Conservation (phyloP, 2,888 invertebrate species). For the Plusia festucae region DNA sequence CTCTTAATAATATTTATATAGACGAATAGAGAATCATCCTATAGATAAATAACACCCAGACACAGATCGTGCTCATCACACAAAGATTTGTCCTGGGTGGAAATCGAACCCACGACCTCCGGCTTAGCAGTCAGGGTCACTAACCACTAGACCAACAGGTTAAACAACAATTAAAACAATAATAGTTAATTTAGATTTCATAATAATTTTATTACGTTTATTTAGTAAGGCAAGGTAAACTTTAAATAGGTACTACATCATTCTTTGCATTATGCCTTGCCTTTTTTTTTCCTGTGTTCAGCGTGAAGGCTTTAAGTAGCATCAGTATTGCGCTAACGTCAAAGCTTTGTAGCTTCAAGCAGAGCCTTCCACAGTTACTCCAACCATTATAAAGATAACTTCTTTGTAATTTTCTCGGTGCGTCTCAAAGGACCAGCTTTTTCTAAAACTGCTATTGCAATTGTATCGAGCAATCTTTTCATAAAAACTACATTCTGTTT, state of each 20-base stretch:
- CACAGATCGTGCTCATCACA: too few relatives aligned
- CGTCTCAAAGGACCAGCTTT: slow-evolving; percentile 1
- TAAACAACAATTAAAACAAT: too few relatives aligned
- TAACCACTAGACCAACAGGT: too few relatives aligned
- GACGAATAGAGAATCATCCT: too few relatives aligned
- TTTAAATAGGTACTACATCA: neutral
- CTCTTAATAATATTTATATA: too few relatives aligned
- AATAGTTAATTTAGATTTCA: too few relatives aligned
- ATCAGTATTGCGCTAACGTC: slow-evolving; percentile 5
- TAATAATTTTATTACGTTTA: too few relatives aligned
- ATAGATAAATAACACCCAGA: too few relatives aligned
- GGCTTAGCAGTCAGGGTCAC: too few relatives aligned
- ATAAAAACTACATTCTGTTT: neutral
- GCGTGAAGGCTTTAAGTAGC: neutral
- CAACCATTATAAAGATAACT: slow-evolving; percentile 1
- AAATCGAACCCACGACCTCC: too few relatives aligned
- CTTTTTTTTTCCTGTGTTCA: neutral
- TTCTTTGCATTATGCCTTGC: neutral
- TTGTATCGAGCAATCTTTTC: neutral
- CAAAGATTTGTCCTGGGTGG: too few relatives aligned
- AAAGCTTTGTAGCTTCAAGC: slow-evolving; percentile 7
- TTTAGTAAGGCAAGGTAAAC: too few relatives aligned
- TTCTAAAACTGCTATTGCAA: neutral
- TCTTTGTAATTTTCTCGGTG: neutral
- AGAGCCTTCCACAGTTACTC: neutral